A percentile compares a stretch with the other conserved stretches of the same genome.
Evolutionary conservation across 2,797 vertebrate genomes (phyloP).

Genomic region (Vultur gryphus): DNA sequence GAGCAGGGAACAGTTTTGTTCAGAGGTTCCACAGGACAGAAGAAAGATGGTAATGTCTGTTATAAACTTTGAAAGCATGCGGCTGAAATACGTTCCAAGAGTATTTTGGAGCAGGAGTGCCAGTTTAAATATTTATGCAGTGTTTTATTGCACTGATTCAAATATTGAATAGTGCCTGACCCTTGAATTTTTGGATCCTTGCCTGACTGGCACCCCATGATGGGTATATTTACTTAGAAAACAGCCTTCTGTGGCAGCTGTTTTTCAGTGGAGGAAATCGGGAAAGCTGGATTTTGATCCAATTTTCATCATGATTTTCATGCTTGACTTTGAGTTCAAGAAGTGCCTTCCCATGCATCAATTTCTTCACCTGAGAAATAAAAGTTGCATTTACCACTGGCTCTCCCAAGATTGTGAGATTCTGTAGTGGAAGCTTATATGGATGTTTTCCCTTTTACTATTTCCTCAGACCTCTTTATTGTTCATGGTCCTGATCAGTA

Average conservation of each 20-base stretch:
- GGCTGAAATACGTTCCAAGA: constrained; percentile 38
- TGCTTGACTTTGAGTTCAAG: background rate
- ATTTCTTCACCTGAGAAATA: background rate
- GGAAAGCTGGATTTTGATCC: background rate
- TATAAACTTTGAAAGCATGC: constrained; percentile 50
- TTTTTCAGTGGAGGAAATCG: background rate
- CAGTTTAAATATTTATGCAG: constrained; percentile 69
- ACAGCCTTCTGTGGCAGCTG: constrained; percentile 26
- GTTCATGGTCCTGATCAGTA: background rate
- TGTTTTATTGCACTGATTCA: constrained; percentile 53
- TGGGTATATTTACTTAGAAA: constrained; percentile 29
- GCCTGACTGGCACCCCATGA: constrained; percentile 7
- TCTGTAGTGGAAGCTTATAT: background rate
- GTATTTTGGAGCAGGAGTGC: constrained; percentile 54
- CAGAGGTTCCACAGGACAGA: background rate
- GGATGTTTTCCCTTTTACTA: background rate
- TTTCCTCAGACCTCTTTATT: background rate
- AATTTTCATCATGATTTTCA: background rate
- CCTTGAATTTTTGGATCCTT: constrained; percentile 51
- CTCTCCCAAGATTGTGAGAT: background rate
- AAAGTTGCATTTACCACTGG: background rate
- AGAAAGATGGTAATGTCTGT: constrained; percentile 37
- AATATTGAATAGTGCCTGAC: constrained; percentile 36
- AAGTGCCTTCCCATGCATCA: background rate
- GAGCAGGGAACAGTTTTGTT: constrained; percentile 20